These are phyloP conservation scores for Luperina nickerlii DNA, from an alignment of 2,888 invertebrate species.

Conservation along the genomic window DNA sequence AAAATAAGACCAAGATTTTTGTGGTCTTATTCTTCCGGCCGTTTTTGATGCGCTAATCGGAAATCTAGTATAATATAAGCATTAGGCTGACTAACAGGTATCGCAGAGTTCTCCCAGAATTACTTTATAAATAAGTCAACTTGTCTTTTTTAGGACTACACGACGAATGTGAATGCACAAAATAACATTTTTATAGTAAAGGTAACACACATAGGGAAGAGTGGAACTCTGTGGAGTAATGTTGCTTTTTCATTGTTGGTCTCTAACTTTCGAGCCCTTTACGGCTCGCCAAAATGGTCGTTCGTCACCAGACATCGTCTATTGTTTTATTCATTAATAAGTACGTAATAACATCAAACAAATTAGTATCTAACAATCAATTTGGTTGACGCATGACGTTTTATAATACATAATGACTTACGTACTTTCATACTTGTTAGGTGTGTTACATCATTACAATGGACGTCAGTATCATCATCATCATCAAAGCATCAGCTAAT, in stretches of 20 bases:
- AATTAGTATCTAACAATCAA: constrained; percentile 27
- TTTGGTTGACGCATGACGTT: constrained; percentile 41
- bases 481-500: neutral
- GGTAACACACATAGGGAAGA: too few species aligned
- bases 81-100: neutral
- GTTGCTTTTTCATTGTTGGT: neutral
- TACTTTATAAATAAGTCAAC: neutral
- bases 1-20: too few species aligned
- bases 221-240: too few species aligned
- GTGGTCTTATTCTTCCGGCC: too few species aligned
- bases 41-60: too few species aligned
- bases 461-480: constrained; percentile 1
- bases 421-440: constrained; percentile 22
- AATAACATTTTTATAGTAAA: neutral
- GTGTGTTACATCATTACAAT: constrained; percentile 18
- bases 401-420: constrained; percentile 33
- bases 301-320: neutral
- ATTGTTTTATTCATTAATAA: constrained; percentile 41
- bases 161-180: neutral
- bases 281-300: neutral
- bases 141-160: neutral
- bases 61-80: too few species aligned
- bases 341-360: constrained; percentile 39
- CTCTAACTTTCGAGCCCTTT: constrained; percentile 1
- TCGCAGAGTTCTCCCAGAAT: neutral